Evolutionary conservation across 2,797 vertebrate genomes (phyloP).

Genomic region (Dendrocincla tyrannina): DNA sequence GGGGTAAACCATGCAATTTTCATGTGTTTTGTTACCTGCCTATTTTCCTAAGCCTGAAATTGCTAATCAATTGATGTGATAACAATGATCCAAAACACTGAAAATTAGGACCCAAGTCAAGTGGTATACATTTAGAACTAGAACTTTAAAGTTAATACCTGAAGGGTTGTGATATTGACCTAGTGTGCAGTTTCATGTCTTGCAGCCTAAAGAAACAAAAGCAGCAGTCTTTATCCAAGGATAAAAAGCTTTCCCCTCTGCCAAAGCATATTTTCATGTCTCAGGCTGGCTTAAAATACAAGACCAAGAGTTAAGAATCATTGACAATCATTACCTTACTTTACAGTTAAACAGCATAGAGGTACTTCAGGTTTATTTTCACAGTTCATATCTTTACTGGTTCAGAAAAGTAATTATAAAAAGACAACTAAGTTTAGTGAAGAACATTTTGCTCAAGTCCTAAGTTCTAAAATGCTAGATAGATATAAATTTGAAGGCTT

Average conservation of each 20-base stretch:
- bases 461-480: background rate
- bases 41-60: background rate
- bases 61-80: background rate
- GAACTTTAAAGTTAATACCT: constrained; percentile 74
- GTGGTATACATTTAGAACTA: background rate
- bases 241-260: background rate
- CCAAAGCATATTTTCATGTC: background rate
- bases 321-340: background rate
- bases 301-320: background rate
- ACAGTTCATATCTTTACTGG: background rate
- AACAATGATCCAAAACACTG: background rate
- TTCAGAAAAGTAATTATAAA: background rate
- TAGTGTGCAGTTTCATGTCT: constrained; percentile 82
- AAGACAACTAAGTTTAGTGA: background rate
- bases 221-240: background rate
- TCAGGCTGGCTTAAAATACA: background rate
- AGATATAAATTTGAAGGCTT: background rate
- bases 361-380: background rate
- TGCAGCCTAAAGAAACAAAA: constrained; percentile 80
- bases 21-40: background rate
- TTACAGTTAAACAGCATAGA: background rate
- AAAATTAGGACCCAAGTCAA: background rate
- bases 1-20: background rate
- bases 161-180: constrained; percentile 84
- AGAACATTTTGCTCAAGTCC: background rate